Evolutionary conservation across 30 jellyfish, hydroid and myxozoan species (phyloP), one percentile per base, ranked within the genome.

Genomic region (Aurelia coerulea): DNA sequence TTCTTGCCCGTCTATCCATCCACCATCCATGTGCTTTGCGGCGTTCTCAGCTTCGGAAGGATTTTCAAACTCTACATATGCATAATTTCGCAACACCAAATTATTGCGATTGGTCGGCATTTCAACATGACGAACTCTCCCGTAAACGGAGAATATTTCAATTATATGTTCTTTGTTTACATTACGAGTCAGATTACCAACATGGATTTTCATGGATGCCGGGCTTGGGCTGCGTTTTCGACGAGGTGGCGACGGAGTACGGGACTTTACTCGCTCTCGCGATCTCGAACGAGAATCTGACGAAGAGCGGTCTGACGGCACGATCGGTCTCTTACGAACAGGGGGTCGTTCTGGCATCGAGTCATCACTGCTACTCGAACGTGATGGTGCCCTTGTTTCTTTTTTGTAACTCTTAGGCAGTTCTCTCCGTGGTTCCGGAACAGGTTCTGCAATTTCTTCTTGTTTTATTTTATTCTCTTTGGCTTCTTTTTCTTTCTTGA

Each of bases 1-100:
- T 64, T 84, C 97, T 76, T 96, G 98, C 4, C 99, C 99, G 74
- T 96, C 99, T 75, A 96, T 91, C 99, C 98, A 92, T 12, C 98
- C 99, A 11, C 99, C 98, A 70, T 92, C 95, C 98, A 96, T 91
- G 88, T 96, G 98, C 58, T 86, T 78, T 10, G 78, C 85, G 15
- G 99, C 99, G 14, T 83, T 95, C 79, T 84, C 91, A 10, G 99
- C 99, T 58, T 96, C 98, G 0, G 65, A 82, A 2, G 97, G 83
- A 29, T 77, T 80, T 17, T 84, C 98, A 65, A 59, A 96, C 68
- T 92, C 98, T 0, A 96, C 93, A 68, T 89, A 92, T 2, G 99
- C 99, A 65, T 90, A 88, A 31, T 98, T 98, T 11, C 97, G 90
- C 37, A 97, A 97, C 32, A 91, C 81, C 35, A 56, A 78, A 60